These are phyloP conservation scores for Xylocopa sonorina DNA, from an alignment of 1,140 invertebrate species.

Conservation along the genomic window DNA sequence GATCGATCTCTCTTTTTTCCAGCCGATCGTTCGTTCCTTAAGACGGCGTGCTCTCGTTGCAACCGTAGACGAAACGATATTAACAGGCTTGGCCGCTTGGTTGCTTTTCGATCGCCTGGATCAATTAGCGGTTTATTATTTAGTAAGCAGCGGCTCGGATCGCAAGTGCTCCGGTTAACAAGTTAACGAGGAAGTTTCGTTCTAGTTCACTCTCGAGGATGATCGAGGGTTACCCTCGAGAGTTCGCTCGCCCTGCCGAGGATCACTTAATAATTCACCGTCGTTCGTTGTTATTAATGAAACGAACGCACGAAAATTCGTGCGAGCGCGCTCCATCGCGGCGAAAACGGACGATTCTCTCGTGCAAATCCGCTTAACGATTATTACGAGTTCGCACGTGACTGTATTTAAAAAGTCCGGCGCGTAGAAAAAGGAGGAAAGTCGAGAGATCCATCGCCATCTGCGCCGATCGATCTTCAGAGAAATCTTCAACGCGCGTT, in stretches of 20 bases:
- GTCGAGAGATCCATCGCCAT: background rate
- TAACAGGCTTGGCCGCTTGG: too few relatives aligned
- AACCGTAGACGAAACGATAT: too few relatives aligned
- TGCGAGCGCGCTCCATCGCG: background rate
- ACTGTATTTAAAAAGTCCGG: background rate
- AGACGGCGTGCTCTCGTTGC: too few relatives aligned
- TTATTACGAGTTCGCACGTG: background rate
- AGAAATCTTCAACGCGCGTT: background rate
- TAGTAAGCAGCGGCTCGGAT: too few relatives aligned
- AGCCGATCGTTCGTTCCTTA: too few relatives aligned
- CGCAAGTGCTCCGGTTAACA: too few relatives aligned
- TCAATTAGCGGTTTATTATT: too few relatives aligned
- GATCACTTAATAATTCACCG: conserved; percentile 25
- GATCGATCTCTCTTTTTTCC: too few relatives aligned
- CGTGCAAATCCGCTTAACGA: background rate
- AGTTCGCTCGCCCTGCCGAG: background rate
- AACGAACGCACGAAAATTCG: background rate
- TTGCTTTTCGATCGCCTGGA: too few relatives aligned
- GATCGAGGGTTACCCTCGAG: background rate
- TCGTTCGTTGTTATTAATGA: background rate
- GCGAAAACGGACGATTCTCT: background rate
- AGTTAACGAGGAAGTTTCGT: conserved; percentile 7
- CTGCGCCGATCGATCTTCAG: background rate
- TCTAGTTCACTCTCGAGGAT: background rate
- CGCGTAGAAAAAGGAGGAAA: background rate